phyloP scores from a whole-genome alignment of 2,888 invertebrate genomes.

The Orchestes rusci region DNA sequence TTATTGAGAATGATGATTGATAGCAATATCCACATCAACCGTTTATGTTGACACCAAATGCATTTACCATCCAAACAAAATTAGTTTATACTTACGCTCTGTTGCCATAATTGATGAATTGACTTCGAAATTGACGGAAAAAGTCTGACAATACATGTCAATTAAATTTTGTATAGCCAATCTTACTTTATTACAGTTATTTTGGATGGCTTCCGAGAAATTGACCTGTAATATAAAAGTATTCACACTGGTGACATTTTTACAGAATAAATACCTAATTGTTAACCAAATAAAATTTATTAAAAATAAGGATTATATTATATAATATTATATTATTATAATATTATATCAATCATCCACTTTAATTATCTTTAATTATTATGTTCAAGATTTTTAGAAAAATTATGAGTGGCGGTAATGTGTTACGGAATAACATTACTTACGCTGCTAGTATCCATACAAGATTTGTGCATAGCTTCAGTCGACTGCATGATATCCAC shows the following conservation, averaged over 20 bases:
- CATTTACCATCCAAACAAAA: too few relatives aligned
- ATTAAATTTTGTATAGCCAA: conserved; percentile 77
- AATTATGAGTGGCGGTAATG: too few relatives aligned
- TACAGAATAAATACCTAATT: not conserved
- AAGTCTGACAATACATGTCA: conserved; percentile 78
- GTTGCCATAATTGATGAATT: conserved; percentile 34
- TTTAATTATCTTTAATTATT: too few relatives aligned
- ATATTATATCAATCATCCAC: too few relatives aligned
- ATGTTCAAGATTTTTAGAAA: too few relatives aligned
- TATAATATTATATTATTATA: too few relatives aligned
- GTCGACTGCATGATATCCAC: conserved; percentile 76
- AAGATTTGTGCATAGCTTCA: conserved; percentile 34
- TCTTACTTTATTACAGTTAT: conserved; percentile 62
- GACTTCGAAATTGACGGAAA: conserved; percentile 75
- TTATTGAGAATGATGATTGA: too few relatives aligned
- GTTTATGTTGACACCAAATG: too few relatives aligned
- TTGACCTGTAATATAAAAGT: conserved; percentile 36
- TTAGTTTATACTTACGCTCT: conserved; percentile 44
- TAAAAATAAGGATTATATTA: too few relatives aligned
- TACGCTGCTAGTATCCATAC: conserved; percentile 31
- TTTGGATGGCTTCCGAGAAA: conserved; percentile 54
- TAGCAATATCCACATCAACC: too few relatives aligned
- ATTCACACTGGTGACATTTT: too few relatives aligned
- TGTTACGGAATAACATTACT: conserved; percentile 16
- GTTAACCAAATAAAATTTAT: not conserved